phyloP scores from a whole-genome alignment of 2,113 vertebrate genomes.

The Platysternon megacephalum region DNA sequence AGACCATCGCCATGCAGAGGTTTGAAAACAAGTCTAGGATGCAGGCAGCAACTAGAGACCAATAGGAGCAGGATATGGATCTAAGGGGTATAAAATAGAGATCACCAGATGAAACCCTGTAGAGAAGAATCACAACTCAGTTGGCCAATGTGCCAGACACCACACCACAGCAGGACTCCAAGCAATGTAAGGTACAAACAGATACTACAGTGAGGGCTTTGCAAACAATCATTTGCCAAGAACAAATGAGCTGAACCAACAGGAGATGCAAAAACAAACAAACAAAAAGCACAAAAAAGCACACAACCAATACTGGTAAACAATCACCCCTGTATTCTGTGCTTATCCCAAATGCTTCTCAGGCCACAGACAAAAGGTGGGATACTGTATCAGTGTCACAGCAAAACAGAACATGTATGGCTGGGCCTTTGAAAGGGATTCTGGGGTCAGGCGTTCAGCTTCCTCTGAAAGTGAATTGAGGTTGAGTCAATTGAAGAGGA shows the following conservation, averaged over 20 bases:
- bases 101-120: background rate
- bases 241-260: background rate
- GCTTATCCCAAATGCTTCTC: background rate
- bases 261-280: background rate
- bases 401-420: background rate
- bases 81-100: background rate
- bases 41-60: background rate
- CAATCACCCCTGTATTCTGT: background rate
- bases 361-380: too few relatives aligned
- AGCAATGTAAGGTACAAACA: background rate
- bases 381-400: background rate
- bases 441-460: too few relatives aligned
- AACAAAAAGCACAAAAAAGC: too few relatives aligned
- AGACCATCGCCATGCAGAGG: background rate
- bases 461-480: too few relatives aligned
- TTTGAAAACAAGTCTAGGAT: background rate
- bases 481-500: background rate
- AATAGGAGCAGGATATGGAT: background rate
- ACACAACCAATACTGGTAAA: background rate
- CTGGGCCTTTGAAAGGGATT: too few relatives aligned
- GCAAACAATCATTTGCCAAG: background rate
- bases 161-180: background rate
- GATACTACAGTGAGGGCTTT: background rate
- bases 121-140: background rate
- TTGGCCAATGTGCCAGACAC: background rate